A percentile compares a stretch with the other conserved stretches of the same genome.
These are phyloP conservation scores for Contarinia nasturtii DNA, from an alignment of 1,140 invertebrate genomes.

Conservation along the genomic window DNA sequence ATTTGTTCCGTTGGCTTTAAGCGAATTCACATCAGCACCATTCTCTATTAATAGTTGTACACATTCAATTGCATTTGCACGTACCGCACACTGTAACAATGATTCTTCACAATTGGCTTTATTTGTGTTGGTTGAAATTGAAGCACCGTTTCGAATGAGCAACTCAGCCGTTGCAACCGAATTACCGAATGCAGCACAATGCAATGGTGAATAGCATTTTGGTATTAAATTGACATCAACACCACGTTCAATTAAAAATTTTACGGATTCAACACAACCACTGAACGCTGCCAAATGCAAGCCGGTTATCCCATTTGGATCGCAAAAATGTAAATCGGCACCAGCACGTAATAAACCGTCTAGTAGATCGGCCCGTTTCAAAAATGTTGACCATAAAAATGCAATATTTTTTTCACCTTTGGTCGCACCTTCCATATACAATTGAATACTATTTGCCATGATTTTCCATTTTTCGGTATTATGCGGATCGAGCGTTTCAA, in stretches of 20 bases:
- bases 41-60: constrained; percentile 47
- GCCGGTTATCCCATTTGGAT: constrained; percentile 45
- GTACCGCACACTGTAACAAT: constrained; percentile 55
- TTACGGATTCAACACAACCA: constrained; percentile 46
- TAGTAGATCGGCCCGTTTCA: constrained; percentile 42
- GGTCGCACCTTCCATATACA: constrained; percentile 30
- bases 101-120: constrained; percentile 48
- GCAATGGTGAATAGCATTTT: constrained; percentile 51
- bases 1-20: constrained; percentile 49
- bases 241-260: constrained; percentile 43
- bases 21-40: constrained; percentile 43
- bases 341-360: constrained; percentile 35
- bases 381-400: constrained; percentile 47
- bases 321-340: constrained; percentile 44
- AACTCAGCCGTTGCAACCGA: constrained; percentile 49
- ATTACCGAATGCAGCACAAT: constrained; percentile 65
- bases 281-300: constrained; percentile 59
- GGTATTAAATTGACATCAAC: constrained; percentile 43
- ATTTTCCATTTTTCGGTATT: constrained; percentile 33
- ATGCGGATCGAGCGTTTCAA: constrained; percentile 14
- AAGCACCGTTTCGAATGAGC: constrained; percentile 43
- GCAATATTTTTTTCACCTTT: constrained; percentile 44
- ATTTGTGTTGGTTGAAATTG: constrained; percentile 29
- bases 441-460: constrained; percentile 29
- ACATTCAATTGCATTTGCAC: constrained; percentile 52